phyloP scores from a whole-genome alignment of 2,888 invertebrate genomes.

The Lomographa bimaculata region DNA sequence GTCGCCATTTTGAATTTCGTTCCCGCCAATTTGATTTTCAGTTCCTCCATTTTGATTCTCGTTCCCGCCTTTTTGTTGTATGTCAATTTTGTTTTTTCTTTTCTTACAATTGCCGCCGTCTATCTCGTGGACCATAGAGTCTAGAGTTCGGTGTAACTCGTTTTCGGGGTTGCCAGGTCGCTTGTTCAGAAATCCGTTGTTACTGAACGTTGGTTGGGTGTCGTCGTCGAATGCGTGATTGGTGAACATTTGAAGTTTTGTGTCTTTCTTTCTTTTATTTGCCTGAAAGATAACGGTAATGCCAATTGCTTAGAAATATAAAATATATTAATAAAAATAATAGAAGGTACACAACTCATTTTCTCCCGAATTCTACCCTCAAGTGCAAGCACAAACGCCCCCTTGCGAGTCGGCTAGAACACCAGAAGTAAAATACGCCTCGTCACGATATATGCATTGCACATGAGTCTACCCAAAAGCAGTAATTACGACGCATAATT shows the following conservation, averaged over 20 bases:
- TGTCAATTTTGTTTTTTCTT: conserved; percentile 12
- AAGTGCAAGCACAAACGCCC: no score
- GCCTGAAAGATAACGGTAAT: conserved; percentile 47
- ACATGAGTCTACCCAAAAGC: no score
- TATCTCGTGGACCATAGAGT: conserved; percentile 62
- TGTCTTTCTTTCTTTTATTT: conserved; percentile 42
- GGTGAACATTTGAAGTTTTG: conserved; percentile 49
- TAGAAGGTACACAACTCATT: no score
- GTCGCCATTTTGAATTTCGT: conserved; percentile 18
- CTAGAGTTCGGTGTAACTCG: conserved; percentile 60
- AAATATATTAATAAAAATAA: no score
- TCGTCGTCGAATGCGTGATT: conserved; percentile 55
- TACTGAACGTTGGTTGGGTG: conserved; percentile 37
- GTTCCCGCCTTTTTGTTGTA: no score
- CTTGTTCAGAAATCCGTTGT: conserved; percentile 62
- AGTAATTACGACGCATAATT: no score
- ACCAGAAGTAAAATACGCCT: no score
- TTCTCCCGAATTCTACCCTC: no score
- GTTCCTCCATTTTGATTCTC: conserved; percentile 11
- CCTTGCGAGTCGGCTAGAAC: no score
- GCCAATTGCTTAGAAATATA: no score
- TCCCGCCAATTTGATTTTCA: conserved; percentile 27
- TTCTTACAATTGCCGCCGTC: conserved; percentile 42
- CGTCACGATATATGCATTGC: no score
- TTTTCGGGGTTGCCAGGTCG: conserved; percentile 60